These are phyloP conservation scores for Pogonocherus hispidulus DNA, from an alignment of 2,888 invertebrate species.

Conservation along the genomic window DNA sequence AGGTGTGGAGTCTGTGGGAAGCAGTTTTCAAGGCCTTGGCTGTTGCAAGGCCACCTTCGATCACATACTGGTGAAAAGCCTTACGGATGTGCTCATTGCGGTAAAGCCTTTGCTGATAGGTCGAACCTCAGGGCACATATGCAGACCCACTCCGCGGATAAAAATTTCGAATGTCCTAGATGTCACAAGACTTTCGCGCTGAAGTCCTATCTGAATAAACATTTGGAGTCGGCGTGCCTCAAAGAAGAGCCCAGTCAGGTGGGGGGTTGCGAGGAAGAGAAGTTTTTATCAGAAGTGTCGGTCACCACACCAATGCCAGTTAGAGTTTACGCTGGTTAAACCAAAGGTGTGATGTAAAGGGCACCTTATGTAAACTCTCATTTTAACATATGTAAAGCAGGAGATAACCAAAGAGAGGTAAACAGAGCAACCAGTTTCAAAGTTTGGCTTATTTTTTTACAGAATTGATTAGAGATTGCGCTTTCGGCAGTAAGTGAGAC, in stretches of 20 bases:
- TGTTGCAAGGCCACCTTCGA: slow-evolving; percentile 87
- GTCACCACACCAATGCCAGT: slow-evolving; percentile 53
- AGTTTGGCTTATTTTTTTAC: slow-evolving; percentile 13
- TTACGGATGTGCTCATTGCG: slow-evolving; percentile 94
- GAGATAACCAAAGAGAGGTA: background rate
- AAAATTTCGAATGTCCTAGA: slow-evolving; percentile 88
- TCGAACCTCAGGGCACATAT: slow-evolving; percentile 94
- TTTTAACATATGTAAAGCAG: slow-evolving; percentile 10
- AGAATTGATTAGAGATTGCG: slow-evolving; percentile 7
- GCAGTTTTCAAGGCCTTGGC: slow-evolving; percentile 96
- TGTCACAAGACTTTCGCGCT: slow-evolving; percentile 94
- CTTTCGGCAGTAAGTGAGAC: background rate
- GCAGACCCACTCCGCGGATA: slow-evolving; percentile 93
- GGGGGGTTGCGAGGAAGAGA: slow-evolving; percentile 53
- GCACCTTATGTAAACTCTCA: slow-evolving; percentile 4
- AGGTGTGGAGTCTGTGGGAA: slow-evolving; percentile 95
- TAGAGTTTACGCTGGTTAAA: slow-evolving; percentile 61
- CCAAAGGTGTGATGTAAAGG: slow-evolving; percentile 1
- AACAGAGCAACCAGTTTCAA: slow-evolving; percentile 10
- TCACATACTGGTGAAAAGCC: slow-evolving; percentile 96
- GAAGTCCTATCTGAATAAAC: slow-evolving; percentile 95
- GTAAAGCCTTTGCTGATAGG: slow-evolving; percentile 94
- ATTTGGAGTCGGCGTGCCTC: slow-evolving; percentile 91
- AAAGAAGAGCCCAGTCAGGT: slow-evolving; percentile 71
- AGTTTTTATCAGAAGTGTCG: slow-evolving; percentile 41